A percentile compares a stretch with the other conserved stretches of the same genome.
Conservation (phyloP, 2,113 vertebrate species). For the Pelmatolapia mariae region DNA sequence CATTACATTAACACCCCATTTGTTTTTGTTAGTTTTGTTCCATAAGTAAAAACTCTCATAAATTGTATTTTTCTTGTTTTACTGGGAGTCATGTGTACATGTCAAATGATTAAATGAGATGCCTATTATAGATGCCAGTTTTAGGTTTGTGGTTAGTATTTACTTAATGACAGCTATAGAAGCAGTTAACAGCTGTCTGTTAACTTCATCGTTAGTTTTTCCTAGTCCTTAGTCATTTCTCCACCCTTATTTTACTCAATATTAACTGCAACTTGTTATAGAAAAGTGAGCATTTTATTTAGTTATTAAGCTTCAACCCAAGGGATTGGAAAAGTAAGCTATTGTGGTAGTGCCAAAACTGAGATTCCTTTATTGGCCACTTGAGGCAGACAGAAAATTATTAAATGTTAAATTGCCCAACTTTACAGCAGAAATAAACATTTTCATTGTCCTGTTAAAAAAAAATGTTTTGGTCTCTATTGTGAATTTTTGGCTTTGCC, state of each 20-base stretch:
- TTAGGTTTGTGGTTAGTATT: not conserved
- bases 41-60: not conserved
- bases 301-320: not conserved
- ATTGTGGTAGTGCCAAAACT: not conserved
- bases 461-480: not conserved
- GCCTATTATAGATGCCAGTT: not conserved
- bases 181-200: not conserved
- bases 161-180: not conserved
- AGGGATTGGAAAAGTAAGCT: not conserved
- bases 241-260: not conserved
- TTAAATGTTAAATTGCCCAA: not conserved
- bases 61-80: not conserved
- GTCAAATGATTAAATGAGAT: not conserved
- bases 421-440: not conserved
- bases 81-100: not conserved
- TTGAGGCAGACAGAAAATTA: not conserved
- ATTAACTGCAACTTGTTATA: not conserved
- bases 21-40: not conserved
- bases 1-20: not conserved
- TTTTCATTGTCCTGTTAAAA: not conserved
- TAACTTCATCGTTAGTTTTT: not conserved
- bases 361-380: not conserved
- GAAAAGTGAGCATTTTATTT: not conserved
- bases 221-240: not conserved
- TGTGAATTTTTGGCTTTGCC: not conserved